Conservation (phyloP, 2,113 vertebrate genomes). For the Hemiscyllium ocellatum region DNA sequence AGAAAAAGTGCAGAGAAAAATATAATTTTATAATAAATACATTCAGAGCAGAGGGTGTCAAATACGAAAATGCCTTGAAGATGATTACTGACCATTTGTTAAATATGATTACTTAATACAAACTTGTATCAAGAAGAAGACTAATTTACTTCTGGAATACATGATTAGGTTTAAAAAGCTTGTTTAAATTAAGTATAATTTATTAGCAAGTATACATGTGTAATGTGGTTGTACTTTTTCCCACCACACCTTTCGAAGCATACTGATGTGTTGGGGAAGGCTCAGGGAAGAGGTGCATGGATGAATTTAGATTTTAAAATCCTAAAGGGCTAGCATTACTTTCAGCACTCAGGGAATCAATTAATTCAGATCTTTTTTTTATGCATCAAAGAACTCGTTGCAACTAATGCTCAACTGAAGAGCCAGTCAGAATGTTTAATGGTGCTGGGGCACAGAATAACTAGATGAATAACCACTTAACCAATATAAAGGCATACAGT, state of each 20-base stretch:
- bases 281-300: not conserved
- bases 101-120: not conserved
- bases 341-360: conserved; percentile 10
- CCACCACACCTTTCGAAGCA: not conserved
- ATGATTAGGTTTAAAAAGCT: not conserved
- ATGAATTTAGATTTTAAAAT: not conserved
- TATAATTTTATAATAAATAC: not conserved
- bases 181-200: not conserved
- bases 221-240: not conserved
- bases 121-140: not conserved
- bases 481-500: not conserved
- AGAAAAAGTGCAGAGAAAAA: not conserved
- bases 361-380: conserved; percentile 4
- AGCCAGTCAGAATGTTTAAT: conserved; percentile 22
- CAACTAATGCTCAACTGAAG: conserved; percentile 11
- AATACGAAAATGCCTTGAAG: not conserved
- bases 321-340: not conserved
- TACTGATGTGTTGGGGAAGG: not conserved
- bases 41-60: not conserved
- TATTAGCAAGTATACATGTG: not conserved
- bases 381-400: conserved; percentile 15
- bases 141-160: not conserved
- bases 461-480: conserved; percentile 31
- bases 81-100: not conserved
- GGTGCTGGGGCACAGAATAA: not conserved